Base-by-base conservation (phyloP, 2,113 vertebrate genomes). In the Tringa solitaria region DNA sequence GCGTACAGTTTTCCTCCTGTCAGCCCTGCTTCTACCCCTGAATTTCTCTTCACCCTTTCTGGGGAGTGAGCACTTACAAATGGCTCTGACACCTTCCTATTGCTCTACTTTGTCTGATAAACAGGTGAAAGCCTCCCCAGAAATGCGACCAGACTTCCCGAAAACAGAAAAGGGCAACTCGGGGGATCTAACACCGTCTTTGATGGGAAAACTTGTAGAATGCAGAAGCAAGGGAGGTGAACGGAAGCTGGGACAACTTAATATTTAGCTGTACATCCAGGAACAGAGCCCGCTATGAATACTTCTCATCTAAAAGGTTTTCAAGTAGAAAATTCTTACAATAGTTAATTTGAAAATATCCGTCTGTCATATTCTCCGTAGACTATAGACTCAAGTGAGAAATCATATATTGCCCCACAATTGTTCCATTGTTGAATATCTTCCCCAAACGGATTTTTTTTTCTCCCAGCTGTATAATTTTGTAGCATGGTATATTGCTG, bases 301-400 rank as follows among this genome's bases (percentile, higher is more conserved):
- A 48, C 14, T 77, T 81, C 12, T 95, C 41, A 68, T 64, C 54
- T 75, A n/a, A 74, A 86, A 81, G 37, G 28, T 90, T 87, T 96
- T 95, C 92, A 94, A 67, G 33, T 50, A 53, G 27, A 94, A 67
- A 89, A 78, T 56, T 79, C n/a, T 35, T 80, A 64, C 8, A 96
- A 50, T 4, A 77, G n/a, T 54, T 96, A 89, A 84, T 83, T 93
- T 65, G 61, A 95, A 92, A 82, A 82, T 27, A 92, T 61, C 80
- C 93, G 33, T 57, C 83, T 59, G 19, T 59, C 61, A 74, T 59
- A 53, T 68, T 72, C 27, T 78, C 35, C 88, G 73, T 41, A 89
- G 92, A 80, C n/a, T 73, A 60, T 27, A 74, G 67, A 75, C 13
- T 94, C 14, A 82, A 68, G 14, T 74, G 74, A 88, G 83, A 94